Conservation (phyloP, 2,888 invertebrate species). For the Scaptomyza reducta region DNA sequence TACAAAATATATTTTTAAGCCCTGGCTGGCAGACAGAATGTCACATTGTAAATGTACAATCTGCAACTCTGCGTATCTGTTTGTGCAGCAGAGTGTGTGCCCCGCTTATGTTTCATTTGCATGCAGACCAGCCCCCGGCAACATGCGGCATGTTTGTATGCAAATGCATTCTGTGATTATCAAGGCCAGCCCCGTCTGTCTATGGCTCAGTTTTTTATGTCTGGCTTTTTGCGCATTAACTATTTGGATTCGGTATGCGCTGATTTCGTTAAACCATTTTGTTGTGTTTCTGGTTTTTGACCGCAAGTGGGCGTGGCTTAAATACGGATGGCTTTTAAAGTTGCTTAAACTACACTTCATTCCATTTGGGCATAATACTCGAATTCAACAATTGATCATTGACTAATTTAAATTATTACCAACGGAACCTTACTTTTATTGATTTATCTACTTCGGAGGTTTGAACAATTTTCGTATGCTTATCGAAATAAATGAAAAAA, state of each 20-base stretch:
- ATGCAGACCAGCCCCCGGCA: conserved; percentile 63
- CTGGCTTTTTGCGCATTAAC: conserved; percentile 35
- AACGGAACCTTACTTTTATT: too few species aligned
- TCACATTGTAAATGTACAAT: conserved; percentile 38
- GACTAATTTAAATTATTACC: too few species aligned
- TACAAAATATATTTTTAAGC: conserved; percentile 50
- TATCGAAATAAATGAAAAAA: too few species aligned
- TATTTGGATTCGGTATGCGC: conserved; percentile 53
- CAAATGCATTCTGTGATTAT: conserved; percentile 74
- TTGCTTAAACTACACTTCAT: too few species aligned
- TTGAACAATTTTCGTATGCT: too few species aligned
- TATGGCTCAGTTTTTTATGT: background rate
- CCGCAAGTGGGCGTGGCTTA: too few species aligned
- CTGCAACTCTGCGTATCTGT: conserved; percentile 18
- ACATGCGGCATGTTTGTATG: conserved; percentile 61
- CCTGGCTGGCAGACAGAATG: conserved; percentile 38
- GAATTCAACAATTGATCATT: too few species aligned
- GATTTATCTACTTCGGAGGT: too few species aligned
- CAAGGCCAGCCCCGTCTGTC: conserved; percentile 38
- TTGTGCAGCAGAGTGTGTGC: conserved; percentile 36
- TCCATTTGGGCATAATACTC: too few species aligned
- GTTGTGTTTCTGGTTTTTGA: background rate
- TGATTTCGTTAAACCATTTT: conserved; percentile 53
- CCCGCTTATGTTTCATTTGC: conserved; percentile 68
- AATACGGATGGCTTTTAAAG: background rate